Base-by-base conservation (phyloP, 2,888 invertebrate species). In the Notocelia uddmanniana region DNA sequence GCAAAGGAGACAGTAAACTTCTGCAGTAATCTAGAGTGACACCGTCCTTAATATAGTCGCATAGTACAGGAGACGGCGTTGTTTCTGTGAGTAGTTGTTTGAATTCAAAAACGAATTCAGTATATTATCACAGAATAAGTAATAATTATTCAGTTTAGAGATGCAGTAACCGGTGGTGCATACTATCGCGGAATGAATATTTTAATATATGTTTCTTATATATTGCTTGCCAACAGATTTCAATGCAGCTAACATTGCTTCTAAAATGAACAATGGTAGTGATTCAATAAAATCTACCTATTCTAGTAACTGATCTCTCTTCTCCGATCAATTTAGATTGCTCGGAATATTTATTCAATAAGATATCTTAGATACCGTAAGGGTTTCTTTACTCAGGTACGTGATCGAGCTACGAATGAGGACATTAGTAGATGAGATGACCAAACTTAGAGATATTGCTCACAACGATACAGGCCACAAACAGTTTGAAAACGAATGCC, bases 21-120 rank as follows among this genome's bases (percentile, higher is more conserved):
- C 54, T 23, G 58, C 45, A 67, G 52, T 52, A 64, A 73, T 73
- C 73, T 57, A 60, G 59, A 59, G 73, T 41, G 73, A 64, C 73
- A 55, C 58, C 26, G 66, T 50, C 31, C 64, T 64, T 71, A 71
- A 71, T 71, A 71, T 54, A 54, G 45, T 21, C 52, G 9, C 9
- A 13, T 71, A 66, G 70, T 59, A 23, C 59, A 26, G 52, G 59
- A 68, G 68, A 10, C 11, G 8, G 26, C 13, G 37, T 6, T 58
- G 37, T 18, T 60, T 60, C 23, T 19, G 34, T 19, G 31, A 19
- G 8, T 8, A 15, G 37, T 59, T 8, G 23, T 54, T 54, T 54
- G 2, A 26, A 54, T 8, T 26, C 9, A 48, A 48, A n/a, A n/a
- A 5, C 6, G 8, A n/a, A 18, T 18, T n/a, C 8, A 48, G n/a